phyloP scores from a whole-genome alignment of 2,113 vertebrate genomes.

The Syrrhaptes paradoxus region DNA sequence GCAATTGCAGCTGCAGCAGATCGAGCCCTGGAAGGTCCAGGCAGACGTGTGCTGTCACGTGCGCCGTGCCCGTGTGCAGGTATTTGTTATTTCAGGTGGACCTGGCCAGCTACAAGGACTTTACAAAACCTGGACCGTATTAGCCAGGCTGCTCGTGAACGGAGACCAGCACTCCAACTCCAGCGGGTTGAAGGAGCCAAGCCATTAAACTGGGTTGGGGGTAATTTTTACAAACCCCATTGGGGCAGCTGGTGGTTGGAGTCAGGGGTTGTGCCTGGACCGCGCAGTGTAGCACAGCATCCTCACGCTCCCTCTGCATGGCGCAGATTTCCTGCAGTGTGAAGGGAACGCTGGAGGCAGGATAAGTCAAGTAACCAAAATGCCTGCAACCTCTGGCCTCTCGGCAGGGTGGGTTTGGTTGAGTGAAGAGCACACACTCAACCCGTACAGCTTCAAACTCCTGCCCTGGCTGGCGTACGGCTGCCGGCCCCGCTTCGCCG shows the following conservation, averaged over 20 bases:
- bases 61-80: rapidly evolving
- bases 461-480: rapidly evolving
- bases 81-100: conserved; percentile 29
- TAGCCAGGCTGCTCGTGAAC: neutral
- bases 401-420: neutral
- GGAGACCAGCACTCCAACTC: neutral
- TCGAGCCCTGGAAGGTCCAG: neutral
- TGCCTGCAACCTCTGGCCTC: neutral
- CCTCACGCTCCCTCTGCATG: neutral
- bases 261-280: neutral
- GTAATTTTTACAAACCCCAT: neutral
- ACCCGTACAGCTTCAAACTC: neutral
- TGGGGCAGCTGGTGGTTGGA: neutral
- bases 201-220: neutral
- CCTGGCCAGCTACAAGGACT: neutral
- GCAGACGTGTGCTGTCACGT: neutral
- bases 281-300: rapidly evolving
- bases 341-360: neutral
- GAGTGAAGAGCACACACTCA: neutral
- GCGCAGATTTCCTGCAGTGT: neutral
- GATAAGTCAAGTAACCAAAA: rapidly evolving
- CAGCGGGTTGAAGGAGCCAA: neutral
- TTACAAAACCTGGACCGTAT: neutral
- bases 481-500: neutral
- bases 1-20: neutral